These are phyloP conservation scores for Podocnemis expansa DNA, from an alignment of 2,113 vertebrate genomes.

Conservation along the genomic window DNA sequence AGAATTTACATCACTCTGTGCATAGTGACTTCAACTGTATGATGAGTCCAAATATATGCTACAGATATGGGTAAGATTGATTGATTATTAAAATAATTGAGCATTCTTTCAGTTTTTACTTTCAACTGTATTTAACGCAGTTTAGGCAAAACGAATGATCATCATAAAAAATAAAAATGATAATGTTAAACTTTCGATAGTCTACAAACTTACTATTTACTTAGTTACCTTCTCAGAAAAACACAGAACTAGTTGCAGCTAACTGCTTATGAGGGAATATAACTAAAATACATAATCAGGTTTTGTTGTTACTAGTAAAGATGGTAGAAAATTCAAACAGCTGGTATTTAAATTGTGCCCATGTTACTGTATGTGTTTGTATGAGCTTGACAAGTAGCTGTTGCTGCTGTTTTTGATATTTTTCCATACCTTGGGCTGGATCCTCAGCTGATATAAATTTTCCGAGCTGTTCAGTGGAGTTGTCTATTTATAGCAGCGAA, in stretches of 20 bases:
- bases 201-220: not conserved
- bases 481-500: fast-evolving
- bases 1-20: not conserved
- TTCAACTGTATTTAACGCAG: not conserved
- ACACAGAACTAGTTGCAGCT: not conserved
- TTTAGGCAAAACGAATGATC: not conserved
- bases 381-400: fast-evolving
- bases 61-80: not conserved
- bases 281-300: not conserved
- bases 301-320: fast-evolving
- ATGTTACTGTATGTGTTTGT: fast-evolving
- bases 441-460: not conserved
- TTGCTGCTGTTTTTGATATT: not conserved
- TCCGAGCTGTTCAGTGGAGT: not conserved
- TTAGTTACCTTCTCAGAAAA: not conserved
- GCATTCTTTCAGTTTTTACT: not conserved
- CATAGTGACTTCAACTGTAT: not conserved
- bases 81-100: not conserved
- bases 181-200: not conserved
- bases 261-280: fast-evolving
- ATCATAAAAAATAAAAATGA: not conserved
- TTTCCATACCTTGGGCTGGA: fast-evolving
- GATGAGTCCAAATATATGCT: not conserved
- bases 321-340: fast-evolving
- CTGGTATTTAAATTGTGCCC: not conserved